Conservation (phyloP, 1,140 invertebrate genomes). For the Zaprionus vittiger region DNA sequence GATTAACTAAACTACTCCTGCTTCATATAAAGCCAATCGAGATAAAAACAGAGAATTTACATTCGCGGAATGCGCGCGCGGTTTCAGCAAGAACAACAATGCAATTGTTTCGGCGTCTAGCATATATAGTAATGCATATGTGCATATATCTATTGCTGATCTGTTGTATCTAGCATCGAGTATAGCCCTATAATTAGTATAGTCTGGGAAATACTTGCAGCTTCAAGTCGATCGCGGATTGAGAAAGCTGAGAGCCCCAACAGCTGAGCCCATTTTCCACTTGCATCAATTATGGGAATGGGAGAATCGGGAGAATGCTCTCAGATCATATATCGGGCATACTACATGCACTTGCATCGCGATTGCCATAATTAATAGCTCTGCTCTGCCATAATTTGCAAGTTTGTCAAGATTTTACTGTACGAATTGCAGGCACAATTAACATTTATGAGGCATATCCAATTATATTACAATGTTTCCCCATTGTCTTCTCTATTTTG, state of each 20-base stretch:
- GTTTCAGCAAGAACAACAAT: slow-evolving; percentile 39
- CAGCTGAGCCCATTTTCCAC: neutral
- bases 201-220: slow-evolving; percentile 45
- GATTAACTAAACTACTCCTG: slow-evolving; percentile 15
- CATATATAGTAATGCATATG: slow-evolving; percentile 14
- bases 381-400: neutral
- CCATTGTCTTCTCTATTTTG: neutral
- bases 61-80: slow-evolving; percentile 44
- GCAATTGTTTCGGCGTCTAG: slow-evolving; percentile 24
- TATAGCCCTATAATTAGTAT: slow-evolving; percentile 46
- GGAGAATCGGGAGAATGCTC: slow-evolving; percentile 22
- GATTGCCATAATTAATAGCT: slow-evolving; percentile 2
- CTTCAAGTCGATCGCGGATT: slow-evolving; percentile 25
- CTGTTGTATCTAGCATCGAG: slow-evolving; percentile 23
- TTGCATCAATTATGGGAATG: slow-evolving; percentile 32
- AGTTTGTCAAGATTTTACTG: slow-evolving; percentile 12
- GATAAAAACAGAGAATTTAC: slow-evolving; percentile 13
- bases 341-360: neutral
- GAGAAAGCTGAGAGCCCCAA: slow-evolving; percentile 11
- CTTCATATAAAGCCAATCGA: slow-evolving; percentile 1
- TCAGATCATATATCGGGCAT: slow-evolving; percentile 4
- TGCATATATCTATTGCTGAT: slow-evolving; percentile 42
- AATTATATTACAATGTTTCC: neutral
- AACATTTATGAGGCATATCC: slow-evolving; percentile 1
- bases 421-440: slow-evolving; percentile 1